phyloP scores from a whole-genome alignment of 2,113 vertebrate genomes.

The Zeus faber region DNA sequence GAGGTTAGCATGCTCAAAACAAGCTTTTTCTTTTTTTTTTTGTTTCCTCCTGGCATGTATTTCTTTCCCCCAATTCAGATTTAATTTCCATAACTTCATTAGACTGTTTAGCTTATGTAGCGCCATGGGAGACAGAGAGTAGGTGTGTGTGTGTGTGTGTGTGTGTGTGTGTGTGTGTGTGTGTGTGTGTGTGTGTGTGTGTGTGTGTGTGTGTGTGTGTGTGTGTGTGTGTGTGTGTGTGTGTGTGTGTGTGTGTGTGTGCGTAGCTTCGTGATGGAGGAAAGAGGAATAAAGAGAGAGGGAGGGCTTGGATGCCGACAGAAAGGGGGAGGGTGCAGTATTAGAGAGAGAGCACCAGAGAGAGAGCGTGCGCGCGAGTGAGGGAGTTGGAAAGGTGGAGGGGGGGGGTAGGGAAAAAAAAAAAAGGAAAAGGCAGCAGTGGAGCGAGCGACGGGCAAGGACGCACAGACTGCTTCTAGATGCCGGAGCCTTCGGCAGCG shows the following conservation, averaged over 20 bases:
- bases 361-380: conserved; percentile 13
- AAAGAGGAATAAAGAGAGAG: neutral
- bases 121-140: neutral
- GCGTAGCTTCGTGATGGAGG: conserved; percentile 19
- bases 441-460: conserved; percentile 58
- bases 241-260: conserved; percentile 19
- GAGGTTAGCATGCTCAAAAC: neutral
- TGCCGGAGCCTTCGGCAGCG: conserved; percentile 74
- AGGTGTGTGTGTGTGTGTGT: neutral
- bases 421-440: conserved; percentile 12
- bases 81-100: neutral
- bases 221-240: conserved; percentile 37
- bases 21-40: neutral
- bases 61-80: neutral
- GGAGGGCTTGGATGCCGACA: conserved; percentile 35
- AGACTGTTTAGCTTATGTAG: conserved; percentile 25
- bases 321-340: neutral
- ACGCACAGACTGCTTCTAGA: conserved; percentile 69
- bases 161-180: neutral
- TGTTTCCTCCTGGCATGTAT: neutral
- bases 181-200: conserved; percentile 4
- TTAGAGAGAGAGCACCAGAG: neutral
- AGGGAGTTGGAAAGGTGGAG: conserved; percentile 52
- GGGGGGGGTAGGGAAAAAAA: conserved; percentile 27
- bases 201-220: conserved; percentile 49